These are phyloP conservation scores for Leptinotarsa peninsularis DNA, from an alignment of 2,888 invertebrate genomes.

Conservation along the genomic window DNA sequence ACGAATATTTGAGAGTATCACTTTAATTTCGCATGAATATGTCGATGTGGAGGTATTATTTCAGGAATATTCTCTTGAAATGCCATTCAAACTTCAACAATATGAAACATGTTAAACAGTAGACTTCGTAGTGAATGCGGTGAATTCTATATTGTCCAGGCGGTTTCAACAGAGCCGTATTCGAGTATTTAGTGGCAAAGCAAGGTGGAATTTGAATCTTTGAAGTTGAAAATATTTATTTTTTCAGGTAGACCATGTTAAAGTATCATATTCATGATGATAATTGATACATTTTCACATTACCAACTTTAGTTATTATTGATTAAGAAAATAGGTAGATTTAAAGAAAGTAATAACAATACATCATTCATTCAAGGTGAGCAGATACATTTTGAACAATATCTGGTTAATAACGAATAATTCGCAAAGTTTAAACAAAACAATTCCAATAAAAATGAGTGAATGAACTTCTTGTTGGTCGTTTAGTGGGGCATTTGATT, in stretches of 20 bases:
- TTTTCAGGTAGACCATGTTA: neutral
- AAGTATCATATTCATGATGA: too few species aligned
- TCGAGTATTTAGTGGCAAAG: neutral
- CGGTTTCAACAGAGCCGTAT: neutral
- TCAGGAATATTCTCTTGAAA: slow-evolving; percentile 25
- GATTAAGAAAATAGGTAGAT: too few species aligned
- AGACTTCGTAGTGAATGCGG: slow-evolving; percentile 20
- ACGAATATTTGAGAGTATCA: slow-evolving; percentile 26
- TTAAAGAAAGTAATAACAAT: too few species aligned
- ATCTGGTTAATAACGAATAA: too few species aligned
- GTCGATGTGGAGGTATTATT: slow-evolving; percentile 18
- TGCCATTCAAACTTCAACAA: slow-evolving; percentile 33
- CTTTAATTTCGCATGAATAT: slow-evolving; percentile 22
- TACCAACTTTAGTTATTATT: too few species aligned
- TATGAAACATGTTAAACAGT: slow-evolving; percentile 19
- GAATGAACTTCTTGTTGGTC: too few species aligned
- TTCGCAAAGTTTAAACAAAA: too few species aligned
- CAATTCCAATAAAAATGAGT: too few species aligned
- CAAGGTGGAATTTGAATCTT: neutral
- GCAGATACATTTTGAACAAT: too few species aligned
- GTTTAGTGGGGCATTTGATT: too few species aligned
- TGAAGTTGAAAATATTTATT: neutral
- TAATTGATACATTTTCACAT: too few species aligned
- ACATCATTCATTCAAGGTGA: too few species aligned
- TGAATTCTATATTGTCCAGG: slow-evolving; percentile 18